These are phyloP conservation scores for Neuroterus valhalla DNA, from an alignment of 1,140 invertebrate species.

Conservation along the genomic window DNA sequence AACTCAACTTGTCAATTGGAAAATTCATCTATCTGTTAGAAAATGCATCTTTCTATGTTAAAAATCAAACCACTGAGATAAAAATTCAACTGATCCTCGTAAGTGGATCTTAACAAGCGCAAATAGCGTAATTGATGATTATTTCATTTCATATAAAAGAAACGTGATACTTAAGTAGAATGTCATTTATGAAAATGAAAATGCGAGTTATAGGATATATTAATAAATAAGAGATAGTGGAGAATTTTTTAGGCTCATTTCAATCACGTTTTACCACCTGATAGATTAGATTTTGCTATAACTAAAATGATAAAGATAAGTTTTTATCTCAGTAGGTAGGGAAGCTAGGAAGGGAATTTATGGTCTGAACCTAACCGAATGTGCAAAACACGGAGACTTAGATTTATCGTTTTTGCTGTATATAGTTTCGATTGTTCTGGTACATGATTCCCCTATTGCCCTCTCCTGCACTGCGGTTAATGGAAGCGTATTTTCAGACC, in stretches of 20 bases:
- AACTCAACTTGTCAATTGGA: too few species aligned
- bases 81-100: too few species aligned
- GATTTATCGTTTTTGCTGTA: slow-evolving; percentile 56
- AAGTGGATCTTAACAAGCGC: too few species aligned
- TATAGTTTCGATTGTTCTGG: slow-evolving; percentile 8
- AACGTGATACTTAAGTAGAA: too few species aligned
- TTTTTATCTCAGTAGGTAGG: slow-evolving; percentile 10
- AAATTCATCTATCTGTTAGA: too few species aligned
- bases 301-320: slow-evolving; percentile 24
- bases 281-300: slow-evolving; percentile 10
- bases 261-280: not conserved
- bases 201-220: not conserved
- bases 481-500: slow-evolving; percentile 13
- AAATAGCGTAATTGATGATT: too few species aligned
- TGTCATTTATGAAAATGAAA: not conserved
- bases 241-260: not conserved
- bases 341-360: slow-evolving; percentile 51
- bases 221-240: not conserved
- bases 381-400: slow-evolving; percentile 59
- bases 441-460: slow-evolving; percentile 23
- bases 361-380: slow-evolving; percentile 57
- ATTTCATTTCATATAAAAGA: too few species aligned
- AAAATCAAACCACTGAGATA: too few species aligned
- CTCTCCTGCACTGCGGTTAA: not conserved
- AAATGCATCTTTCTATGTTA: too few species aligned